Evolutionary conservation across 2,888 invertebrate genomes (phyloP).

Genomic region (Cerceris ruficornis): DNA sequence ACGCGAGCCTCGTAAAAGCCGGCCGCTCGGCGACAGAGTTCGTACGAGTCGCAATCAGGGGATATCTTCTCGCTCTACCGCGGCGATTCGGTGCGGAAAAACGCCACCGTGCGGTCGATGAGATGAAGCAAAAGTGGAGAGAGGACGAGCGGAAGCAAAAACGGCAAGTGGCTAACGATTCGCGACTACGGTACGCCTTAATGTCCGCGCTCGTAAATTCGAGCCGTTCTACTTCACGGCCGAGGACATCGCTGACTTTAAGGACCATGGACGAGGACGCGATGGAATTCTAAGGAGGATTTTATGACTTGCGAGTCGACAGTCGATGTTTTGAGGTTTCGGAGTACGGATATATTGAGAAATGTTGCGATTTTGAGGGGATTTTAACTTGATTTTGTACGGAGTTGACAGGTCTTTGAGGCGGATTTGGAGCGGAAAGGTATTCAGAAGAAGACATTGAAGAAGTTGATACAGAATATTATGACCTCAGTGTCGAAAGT

Average conservation of each 20-base stretch:
- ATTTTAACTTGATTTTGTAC: too few relatives aligned
- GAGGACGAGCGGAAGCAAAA: conserved; percentile 47
- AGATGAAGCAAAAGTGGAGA: background rate
- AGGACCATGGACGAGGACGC: background rate
- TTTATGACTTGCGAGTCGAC: too few relatives aligned
- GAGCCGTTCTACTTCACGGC: conserved; percentile 38
- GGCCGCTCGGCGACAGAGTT: background rate
- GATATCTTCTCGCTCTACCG: conserved; percentile 34
- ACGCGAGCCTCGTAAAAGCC: conserved; percentile 68
- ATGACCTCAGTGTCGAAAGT: too few relatives aligned
- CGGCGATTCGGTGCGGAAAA: conserved; percentile 39
- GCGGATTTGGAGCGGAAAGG: too few relatives aligned
- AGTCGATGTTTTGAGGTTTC: too few relatives aligned
- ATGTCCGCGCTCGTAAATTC: conserved; percentile 56
- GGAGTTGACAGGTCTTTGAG: too few relatives aligned
- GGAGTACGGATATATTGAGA: too few relatives aligned
- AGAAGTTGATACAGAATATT: too few relatives aligned
- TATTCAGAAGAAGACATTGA: too few relatives aligned
- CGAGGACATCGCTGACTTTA: conserved; percentile 11
- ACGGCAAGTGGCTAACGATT: conserved; percentile 68
- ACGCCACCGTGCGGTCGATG: conserved; percentile 22
- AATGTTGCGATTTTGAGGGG: too few relatives aligned
- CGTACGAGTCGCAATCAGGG: conserved; percentile 38
- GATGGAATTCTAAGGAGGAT: conserved; percentile 2
- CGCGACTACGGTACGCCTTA: conserved; percentile 63